These are phyloP conservation scores for Rhodophaea formosa DNA, from an alignment of 2,888 invertebrate species.

Conservation along the genomic window DNA sequence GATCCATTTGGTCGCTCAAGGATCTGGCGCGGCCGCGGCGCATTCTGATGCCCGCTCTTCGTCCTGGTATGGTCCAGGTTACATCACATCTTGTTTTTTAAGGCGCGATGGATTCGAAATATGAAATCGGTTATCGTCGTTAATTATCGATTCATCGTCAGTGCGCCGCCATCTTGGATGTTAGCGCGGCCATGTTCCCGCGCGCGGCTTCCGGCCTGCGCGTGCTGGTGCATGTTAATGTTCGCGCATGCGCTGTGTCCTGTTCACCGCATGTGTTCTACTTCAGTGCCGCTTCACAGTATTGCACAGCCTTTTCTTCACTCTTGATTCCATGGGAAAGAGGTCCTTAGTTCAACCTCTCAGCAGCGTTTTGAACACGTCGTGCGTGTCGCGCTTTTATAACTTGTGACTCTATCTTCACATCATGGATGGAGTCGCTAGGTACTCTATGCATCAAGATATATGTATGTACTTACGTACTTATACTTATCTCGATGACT, in stretches of 20 bases:
- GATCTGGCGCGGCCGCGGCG: conserved; percentile 45
- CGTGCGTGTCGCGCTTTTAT: too few relatives aligned
- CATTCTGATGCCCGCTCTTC: conserved; percentile 52
- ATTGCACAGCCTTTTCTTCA: conserved; percentile 17
- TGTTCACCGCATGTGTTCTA: conserved; percentile 57
- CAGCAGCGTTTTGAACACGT: background rate
- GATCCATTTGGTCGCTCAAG: conserved; percentile 61
- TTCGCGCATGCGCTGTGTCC: conserved; percentile 59
- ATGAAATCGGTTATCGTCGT: conserved; percentile 73
- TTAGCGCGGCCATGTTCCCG: conserved; percentile 70
- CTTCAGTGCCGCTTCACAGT: conserved; percentile 34
- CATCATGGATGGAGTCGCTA: too few relatives aligned
- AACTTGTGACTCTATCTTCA: too few relatives aligned
- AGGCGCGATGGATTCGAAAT: conserved; percentile 66
- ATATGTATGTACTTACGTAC: too few relatives aligned
- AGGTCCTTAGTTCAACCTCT: background rate
- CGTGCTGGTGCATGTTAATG: conserved; percentile 76
- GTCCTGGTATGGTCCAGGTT: conserved; percentile 60
- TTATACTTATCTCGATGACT: too few relatives aligned
- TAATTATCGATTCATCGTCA: conserved; percentile 77
- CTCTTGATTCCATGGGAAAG: conserved; percentile 18
- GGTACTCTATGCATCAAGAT: too few relatives aligned
- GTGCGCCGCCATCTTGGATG: conserved; percentile 74
- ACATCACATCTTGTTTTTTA: conserved; percentile 69
- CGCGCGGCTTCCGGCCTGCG: conserved; percentile 75